phyloP scores from a whole-genome alignment of 2,888 invertebrate species.

The Cheilosia vulpina region DNA sequence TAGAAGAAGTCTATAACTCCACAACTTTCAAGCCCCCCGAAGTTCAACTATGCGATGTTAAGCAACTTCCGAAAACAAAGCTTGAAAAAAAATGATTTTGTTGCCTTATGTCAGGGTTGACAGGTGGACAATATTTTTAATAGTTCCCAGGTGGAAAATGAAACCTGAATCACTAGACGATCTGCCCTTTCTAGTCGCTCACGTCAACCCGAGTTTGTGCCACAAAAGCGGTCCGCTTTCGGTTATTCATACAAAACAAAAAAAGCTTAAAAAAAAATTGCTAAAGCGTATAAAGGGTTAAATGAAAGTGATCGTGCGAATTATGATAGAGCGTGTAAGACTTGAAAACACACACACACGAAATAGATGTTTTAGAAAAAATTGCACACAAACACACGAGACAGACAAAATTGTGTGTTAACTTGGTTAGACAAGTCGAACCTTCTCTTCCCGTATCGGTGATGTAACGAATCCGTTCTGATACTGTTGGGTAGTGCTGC shows the following conservation, averaged over 20 bases:
- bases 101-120: no score
- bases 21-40: no score
- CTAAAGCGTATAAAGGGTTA: constrained; percentile 9
- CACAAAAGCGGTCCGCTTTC: not conserved
- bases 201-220: not conserved
- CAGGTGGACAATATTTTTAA: no score
- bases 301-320: constrained; percentile 17
- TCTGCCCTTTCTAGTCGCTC: no score
- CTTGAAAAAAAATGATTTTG: no score
- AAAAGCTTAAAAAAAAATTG: constrained; percentile 6
- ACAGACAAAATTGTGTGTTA: constrained; percentile 24
- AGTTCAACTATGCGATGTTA: no score
- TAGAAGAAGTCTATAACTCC: no score
- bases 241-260: constrained; percentile 1
- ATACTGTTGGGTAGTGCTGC: constrained; percentile 74
- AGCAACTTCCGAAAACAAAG: no score
- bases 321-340: constrained; percentile 13
- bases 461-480: constrained; percentile 76
- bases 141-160: no score
- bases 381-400: not conserved
- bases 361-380: not conserved
- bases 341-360: constrained; percentile 11
- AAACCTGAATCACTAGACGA: no score
- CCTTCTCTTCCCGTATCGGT: constrained; percentile 81
- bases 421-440: constrained; percentile 77